Conservation (phyloP, 1,140 invertebrate species). For the Proales similis region DNA sequence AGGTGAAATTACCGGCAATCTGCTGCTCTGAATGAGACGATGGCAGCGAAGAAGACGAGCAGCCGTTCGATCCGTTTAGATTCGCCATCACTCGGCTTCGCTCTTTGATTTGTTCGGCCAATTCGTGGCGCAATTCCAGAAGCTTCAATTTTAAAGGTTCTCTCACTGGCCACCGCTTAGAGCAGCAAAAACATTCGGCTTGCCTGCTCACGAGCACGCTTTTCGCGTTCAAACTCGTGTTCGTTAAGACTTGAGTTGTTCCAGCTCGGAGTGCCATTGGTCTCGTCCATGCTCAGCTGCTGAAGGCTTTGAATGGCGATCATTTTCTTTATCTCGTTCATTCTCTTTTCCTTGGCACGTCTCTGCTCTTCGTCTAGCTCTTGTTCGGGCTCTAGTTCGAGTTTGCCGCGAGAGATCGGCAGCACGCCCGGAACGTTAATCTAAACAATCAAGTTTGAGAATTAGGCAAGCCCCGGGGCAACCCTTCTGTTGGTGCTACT, state of each 20-base stretch:
- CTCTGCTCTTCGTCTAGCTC: slow-evolving; percentile 29
- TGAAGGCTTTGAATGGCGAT: slow-evolving; percentile 31
- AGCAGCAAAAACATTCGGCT: neutral
- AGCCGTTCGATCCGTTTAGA: too few relatives aligned
- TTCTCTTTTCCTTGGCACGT: slow-evolving; percentile 14
- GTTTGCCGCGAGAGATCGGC: slow-evolving; percentile 17
- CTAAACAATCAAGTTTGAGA: too few relatives aligned
- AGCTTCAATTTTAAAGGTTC: slow-evolving; percentile 18
- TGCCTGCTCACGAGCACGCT: slow-evolving; percentile 33
- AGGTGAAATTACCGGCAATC: too few relatives aligned
- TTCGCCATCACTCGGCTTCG: too few relatives aligned
- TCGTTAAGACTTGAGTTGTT: slow-evolving; percentile 1
- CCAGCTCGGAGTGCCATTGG: neutral
- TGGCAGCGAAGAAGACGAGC: too few relatives aligned
- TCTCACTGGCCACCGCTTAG: neutral
- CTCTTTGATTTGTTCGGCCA: slow-evolving; percentile 35
- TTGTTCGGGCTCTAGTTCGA: slow-evolving; percentile 30
- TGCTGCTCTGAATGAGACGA: too few relatives aligned
- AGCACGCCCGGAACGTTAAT: slow-evolving; percentile 10
- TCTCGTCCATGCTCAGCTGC: slow-evolving; percentile 23
- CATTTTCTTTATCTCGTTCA: slow-evolving; percentile 36
- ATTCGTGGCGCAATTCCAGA: slow-evolving; percentile 24
- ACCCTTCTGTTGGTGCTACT: too few relatives aligned
- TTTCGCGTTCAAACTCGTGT: slow-evolving; percentile 30
- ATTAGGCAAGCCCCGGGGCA: too few relatives aligned